Conservation (phyloP, 2,113 vertebrate genomes). For the Neofelis nebulosa region DNA sequence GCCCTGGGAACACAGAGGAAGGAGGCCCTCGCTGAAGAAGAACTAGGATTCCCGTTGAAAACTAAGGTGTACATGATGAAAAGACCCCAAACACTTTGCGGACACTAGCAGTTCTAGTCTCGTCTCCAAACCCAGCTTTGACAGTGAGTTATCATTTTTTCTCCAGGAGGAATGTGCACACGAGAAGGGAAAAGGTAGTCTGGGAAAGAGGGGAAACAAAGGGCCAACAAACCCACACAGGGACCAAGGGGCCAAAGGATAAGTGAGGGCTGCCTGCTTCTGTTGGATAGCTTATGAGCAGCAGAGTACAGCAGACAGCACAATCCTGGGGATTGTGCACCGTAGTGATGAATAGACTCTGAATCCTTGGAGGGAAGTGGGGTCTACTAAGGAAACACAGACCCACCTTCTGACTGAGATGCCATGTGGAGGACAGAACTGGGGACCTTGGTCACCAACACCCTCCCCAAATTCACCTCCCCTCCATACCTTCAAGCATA, state of each 20-base stretch:
- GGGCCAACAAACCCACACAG: neutral
- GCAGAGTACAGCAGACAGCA: neutral
- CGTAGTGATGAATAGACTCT: neutral
- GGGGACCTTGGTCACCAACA: neutral
- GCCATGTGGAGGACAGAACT: constrained; percentile 5
- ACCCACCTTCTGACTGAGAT: constrained; percentile 20
- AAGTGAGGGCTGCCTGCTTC: neutral
- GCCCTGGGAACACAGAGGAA: neutral
- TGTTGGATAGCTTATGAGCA: neutral
- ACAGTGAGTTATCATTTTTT: neutral
- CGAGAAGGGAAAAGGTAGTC: neutral
- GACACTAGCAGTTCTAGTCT: neutral
- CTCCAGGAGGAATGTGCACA: constrained; percentile 6
- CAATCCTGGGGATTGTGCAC: neutral
- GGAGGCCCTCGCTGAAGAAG: neutral
- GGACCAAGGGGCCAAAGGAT: neutral
- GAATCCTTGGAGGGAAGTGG: neutral
- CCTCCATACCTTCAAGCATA: neutral
- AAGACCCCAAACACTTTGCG: neutral
- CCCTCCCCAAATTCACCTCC: neutral
- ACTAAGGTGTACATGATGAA: neutral
- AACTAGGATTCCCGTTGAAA: neutral
- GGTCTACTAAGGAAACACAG: neutral
- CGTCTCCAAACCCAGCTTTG: neutral
- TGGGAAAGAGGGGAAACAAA: neutral